Percentiles rank a stretch among this genome's conserved stretches.
Evolutionary conservation across 2,113 vertebrate genomes (phyloP).

Genomic region (Leucoraja erinaceus): DNA sequence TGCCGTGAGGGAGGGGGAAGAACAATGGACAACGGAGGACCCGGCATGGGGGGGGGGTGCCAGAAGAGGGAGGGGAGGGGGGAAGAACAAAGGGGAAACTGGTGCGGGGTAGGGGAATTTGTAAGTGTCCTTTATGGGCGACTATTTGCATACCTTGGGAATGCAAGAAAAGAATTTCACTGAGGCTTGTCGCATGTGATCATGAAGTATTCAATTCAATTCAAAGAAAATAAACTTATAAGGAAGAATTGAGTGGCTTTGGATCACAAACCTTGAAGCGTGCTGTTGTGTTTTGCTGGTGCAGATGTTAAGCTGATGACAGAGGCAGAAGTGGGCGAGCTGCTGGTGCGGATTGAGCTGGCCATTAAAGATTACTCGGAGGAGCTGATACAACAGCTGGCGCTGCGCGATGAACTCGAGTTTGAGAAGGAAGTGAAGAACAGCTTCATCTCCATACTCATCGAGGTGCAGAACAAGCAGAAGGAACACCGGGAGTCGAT

Average conservation of each 20-base stretch:
- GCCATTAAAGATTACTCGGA: constrained; percentile 77
- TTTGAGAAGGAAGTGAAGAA: constrained; percentile 94
- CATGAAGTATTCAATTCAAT: too few relatives aligned
- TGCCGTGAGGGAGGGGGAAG: too few relatives aligned
- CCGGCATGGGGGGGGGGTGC: too few relatives aligned
- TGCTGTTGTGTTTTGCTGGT: background rate
- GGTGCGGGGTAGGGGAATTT: too few relatives aligned
- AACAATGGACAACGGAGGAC: too few relatives aligned
- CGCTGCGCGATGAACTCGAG: constrained; percentile 78
- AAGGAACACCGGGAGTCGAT: constrained; percentile 78
- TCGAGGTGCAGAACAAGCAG: constrained; percentile 89
- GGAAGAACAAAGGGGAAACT: too few relatives aligned
- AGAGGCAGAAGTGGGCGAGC: constrained; percentile 58
- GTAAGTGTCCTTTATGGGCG: too few relatives aligned
- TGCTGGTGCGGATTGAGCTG: constrained; percentile 70
- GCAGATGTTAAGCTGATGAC: constrained; percentile 76
- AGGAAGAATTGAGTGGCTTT: background rate
- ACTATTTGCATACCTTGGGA: too few relatives aligned
- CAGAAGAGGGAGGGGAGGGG: too few relatives aligned
- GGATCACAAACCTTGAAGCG: background rate
- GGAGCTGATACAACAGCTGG: constrained; percentile 81
- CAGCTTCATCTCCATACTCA: constrained; percentile 82
- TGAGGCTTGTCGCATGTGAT: too few relatives aligned
- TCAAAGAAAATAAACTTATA: background rate
- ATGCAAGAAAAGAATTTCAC: too few relatives aligned